These are phyloP conservation scores for Lepidocyrtinus sp. DNA, from an alignment of 2,888 invertebrate genomes.

Conservation along the genomic window DNA sequence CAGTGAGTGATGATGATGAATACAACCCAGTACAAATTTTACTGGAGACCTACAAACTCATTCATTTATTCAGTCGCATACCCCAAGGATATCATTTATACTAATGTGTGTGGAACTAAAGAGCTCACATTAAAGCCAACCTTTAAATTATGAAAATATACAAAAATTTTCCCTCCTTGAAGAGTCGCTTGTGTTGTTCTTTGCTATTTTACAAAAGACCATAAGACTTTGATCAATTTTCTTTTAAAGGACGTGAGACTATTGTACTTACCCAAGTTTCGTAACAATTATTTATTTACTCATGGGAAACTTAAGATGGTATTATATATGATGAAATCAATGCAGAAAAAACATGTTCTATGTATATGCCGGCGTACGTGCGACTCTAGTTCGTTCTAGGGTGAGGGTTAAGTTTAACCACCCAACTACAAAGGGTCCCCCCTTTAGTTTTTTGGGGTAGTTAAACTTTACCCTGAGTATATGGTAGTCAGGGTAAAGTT, in stretches of 20 bases:
- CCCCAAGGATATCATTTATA: not conserved
- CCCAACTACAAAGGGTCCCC: too few relatives aligned
- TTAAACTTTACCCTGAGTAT: too few relatives aligned
- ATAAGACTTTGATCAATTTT: not conserved
- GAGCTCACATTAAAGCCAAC: not conserved
- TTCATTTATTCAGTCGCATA: not conserved
- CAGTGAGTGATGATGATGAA: conserved; percentile 8
- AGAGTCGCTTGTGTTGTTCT: too few relatives aligned
- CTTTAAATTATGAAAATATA: not conserved
- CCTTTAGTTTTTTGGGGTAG: too few relatives aligned
- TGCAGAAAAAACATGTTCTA: too few relatives aligned
- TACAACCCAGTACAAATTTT: not conserved
- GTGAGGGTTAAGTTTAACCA: too few relatives aligned
- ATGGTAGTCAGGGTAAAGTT: too few relatives aligned
- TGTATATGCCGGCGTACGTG: too few relatives aligned
- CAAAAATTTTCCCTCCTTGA: not conserved
- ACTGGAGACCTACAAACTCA: not conserved
- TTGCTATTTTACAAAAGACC: too few relatives aligned
- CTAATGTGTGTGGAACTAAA: not conserved
- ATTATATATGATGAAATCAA: too few relatives aligned
- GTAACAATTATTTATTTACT: not conserved
- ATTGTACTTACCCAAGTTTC: not conserved
- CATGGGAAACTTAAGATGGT: not conserved
- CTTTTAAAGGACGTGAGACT: not conserved
- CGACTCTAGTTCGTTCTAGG: too few relatives aligned